phyloP scores from a whole-genome alignment of 2,797 vertebrate genomes.

The Enteromius treurensis region DNA sequence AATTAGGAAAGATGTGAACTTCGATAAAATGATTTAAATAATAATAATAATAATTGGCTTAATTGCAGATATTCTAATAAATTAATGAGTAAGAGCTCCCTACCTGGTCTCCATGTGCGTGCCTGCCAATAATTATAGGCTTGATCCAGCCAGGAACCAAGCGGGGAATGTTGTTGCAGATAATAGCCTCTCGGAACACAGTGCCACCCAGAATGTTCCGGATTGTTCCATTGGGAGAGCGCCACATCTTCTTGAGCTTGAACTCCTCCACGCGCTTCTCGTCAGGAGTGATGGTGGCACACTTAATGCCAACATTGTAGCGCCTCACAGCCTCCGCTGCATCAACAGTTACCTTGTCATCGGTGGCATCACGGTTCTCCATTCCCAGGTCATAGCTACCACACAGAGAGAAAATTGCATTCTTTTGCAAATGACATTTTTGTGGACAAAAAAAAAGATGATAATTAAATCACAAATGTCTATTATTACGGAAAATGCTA shows the following conservation, averaged over 20 bases:
- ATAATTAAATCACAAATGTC: background rate
- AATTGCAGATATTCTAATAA: constrained; percentile 1
- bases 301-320: constrained; percentile 93
- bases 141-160: constrained; percentile 93
- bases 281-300: constrained; percentile 97
- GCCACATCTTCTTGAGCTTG: constrained; percentile 97
- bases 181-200: constrained; percentile 96
- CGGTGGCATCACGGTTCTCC: constrained; percentile 90
- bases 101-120: constrained; percentile 97
- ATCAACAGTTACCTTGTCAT: constrained; percentile 90
- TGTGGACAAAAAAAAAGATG: background rate
- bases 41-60: background rate
- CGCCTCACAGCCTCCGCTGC: constrained; percentile 91
- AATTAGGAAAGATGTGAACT: background rate
- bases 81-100: background rate
- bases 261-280: constrained; percentile 98
- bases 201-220: constrained; percentile 97
- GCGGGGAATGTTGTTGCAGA: constrained; percentile 96
- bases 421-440: background rate
- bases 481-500: background rate
- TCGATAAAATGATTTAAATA: no score
- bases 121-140: constrained; percentile 97
- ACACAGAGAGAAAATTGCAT: background rate
- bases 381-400: constrained; percentile 93
- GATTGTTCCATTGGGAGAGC: constrained; percentile 97